Base-by-base conservation (phyloP, 1,140 invertebrate species). In the Vanessa tameamea region DNA sequence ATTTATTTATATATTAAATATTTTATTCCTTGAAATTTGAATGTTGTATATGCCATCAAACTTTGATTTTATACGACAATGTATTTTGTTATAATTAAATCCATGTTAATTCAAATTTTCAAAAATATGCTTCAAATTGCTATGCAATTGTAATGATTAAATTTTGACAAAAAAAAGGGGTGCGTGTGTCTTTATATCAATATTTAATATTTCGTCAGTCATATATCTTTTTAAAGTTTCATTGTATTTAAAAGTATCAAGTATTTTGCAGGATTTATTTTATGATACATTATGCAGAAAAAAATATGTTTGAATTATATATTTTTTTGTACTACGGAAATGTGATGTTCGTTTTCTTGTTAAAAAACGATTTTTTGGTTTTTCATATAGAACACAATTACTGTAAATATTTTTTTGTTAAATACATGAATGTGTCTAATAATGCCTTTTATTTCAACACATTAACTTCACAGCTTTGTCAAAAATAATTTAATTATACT, bases 341-440 rank as follows among this genome's bases (percentile, higher is more conserved):
- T 61, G 57, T 37, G 57, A 37, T 61, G 14, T 37, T 61, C 57
- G 23, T 61, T 61, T 61, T 31, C 26, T 61, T n/a, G 14, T 23
- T 37, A 61, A 61, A 20, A 61, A 61, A 61, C 57, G 26, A 61
- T 0, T 57, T 57, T 61, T 31, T 37, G 26, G 47, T 59, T 73
- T 72, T 72, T 79, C 74, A 37, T 65, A 26, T 65, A 37, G 76
- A 78, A 78, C 71, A 73, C 61, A 76, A 81, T 79, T 69, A 79
- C 75, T 81, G 80, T 81, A 81, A 77, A 81, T 81, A 77, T 73
- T 75, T 78, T 72, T 76, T 80, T 81, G 77, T 77, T 79, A 71
- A 76, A 72, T 79, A 79, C 64, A 79, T 77, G 68, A 79, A 75
- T 77, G 67, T 75, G 68, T 81, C 72, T 0, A 23, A 64, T 48